Evolutionary conservation across 2,888 invertebrate species (phyloP).

Genomic region (Tetrapedia diversipes): DNA sequence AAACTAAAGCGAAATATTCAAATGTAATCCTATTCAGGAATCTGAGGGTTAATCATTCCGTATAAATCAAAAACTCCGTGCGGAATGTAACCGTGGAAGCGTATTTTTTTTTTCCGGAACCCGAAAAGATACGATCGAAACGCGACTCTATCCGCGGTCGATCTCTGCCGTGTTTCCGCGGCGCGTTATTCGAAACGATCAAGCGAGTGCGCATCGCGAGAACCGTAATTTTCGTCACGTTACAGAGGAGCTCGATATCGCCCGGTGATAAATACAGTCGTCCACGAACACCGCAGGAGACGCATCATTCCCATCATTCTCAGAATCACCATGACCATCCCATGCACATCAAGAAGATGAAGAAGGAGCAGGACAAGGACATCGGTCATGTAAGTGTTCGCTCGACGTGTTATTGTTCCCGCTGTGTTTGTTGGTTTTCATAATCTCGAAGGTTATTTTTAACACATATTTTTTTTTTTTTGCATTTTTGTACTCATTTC

Average conservation of each 20-base stretch:
- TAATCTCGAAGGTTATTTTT: neutral
- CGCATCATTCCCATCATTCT: slow-evolving; percentile 86
- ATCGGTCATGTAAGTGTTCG: slow-evolving; percentile 89
- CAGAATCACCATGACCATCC: slow-evolving; percentile 81
- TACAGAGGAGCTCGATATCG: slow-evolving; percentile 93
- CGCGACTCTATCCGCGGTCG: slow-evolving; percentile 6
- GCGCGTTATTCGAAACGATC: neutral
- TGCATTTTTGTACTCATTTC: neutral
- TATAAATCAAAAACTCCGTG: slow-evolving; percentile 22
- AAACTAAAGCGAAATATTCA: too few species aligned
- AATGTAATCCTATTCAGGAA: too few species aligned
- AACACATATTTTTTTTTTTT: neutral
- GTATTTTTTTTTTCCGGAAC: neutral
- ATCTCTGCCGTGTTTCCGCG: neutral
- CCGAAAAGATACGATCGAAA: slow-evolving; percentile 19
- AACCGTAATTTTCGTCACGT: slow-evolving; percentile 59
- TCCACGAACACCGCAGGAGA: slow-evolving; percentile 89
- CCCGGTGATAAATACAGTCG: slow-evolving; percentile 92
- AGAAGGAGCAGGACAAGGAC: slow-evolving; percentile 92
- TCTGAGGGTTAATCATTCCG: slow-evolving; percentile 12
- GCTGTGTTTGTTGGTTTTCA: neutral
- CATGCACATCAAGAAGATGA: slow-evolving; percentile 86
- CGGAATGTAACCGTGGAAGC: neutral
- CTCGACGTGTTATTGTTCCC: neutral
- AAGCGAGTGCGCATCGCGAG: neutral